A percentile compares a stretch with the other conserved stretches of the same genome.
phyloP scores from a whole-genome alignment of 2,113 vertebrate genomes.

The Tautogolabrus adspersus region DNA sequence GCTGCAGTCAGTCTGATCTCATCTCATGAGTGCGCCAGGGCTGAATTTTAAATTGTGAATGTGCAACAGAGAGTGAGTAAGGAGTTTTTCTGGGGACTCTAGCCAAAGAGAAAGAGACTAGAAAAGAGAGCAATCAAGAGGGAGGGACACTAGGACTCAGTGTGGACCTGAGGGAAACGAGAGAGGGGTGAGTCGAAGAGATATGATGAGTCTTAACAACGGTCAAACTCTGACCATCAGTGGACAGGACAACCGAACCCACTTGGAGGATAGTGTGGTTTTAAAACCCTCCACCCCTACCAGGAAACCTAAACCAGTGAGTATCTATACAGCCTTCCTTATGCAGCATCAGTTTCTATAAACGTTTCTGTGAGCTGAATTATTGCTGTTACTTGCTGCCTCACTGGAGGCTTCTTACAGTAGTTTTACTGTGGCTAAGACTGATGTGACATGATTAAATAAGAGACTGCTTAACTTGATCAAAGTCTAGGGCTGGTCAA shows the following conservation, averaged over 20 bases:
- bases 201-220: slow-evolving; percentile 67
- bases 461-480: slow-evolving; percentile 19
- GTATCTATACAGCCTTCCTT: slow-evolving; percentile 29
- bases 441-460: slow-evolving; percentile 4
- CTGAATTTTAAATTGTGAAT: slow-evolving; percentile 31
- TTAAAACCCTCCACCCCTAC: slow-evolving; percentile 63
- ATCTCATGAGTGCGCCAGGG: slow-evolving; percentile 35
- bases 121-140: slow-evolving; percentile 1
- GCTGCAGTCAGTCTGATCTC: slow-evolving; percentile 27
- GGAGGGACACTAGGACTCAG: slow-evolving; percentile 34
- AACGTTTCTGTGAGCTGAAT: background rate
- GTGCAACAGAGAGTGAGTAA: slow-evolving; percentile 29
- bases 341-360: no score
- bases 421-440: background rate
- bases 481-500: background rate
- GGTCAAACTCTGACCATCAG: slow-evolving; percentile 51
- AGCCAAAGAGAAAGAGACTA: slow-evolving; percentile 9
- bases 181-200: slow-evolving; percentile 16
- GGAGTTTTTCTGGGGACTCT: slow-evolving; percentile 35
- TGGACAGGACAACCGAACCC: slow-evolving; percentile 47
- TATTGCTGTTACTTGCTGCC: background rate
- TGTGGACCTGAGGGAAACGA: slow-evolving; percentile 31
- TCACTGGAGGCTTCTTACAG: background rate
- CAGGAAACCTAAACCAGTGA: slow-evolving; percentile 75
- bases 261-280: slow-evolving; percentile 56